Percentiles rank a stretch among this genome's conserved stretches.
phyloP scores from a whole-genome alignment of 2,113 vertebrate species.

The Indicator maculatus region DNA sequence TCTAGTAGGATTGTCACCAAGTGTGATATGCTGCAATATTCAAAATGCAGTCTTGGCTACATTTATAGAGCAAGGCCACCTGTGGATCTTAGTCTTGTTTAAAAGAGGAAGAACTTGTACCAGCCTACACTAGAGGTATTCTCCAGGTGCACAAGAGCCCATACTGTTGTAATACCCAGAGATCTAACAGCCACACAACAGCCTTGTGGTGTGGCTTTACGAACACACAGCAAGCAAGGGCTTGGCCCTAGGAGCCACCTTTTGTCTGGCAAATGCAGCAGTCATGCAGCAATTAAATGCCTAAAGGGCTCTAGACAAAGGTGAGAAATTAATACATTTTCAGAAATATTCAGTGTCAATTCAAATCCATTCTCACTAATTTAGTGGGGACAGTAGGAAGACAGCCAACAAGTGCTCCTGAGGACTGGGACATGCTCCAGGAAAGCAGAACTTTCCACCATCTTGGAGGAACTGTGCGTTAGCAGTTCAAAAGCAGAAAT shows the following conservation, averaged over 20 bases:
- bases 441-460: not conserved
- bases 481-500: not conserved
- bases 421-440: not conserved
- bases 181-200: not conserved
- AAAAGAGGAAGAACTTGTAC: not conserved
- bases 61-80: not conserved
- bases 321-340: not conserved
- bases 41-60: not conserved
- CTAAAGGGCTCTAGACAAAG: not conserved
- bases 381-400: not conserved
- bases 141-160: not conserved
- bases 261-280: not conserved
- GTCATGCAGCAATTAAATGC: not conserved
- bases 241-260: not conserved
- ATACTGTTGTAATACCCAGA: not conserved
- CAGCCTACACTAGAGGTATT: not conserved
- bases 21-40: not conserved
- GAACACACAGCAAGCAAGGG: fast-evolving
- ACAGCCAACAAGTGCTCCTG: not conserved
- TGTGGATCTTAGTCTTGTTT: not conserved
- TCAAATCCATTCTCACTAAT: not conserved
- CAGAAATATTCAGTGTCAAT: not conserved
- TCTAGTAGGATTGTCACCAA: not conserved
- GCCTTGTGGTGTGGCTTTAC: not conserved
- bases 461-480: not conserved